Evolutionary conservation across 2,797 vertebrate genomes (phyloP).

Genomic region (Chiropotes sagulatus): DNA sequence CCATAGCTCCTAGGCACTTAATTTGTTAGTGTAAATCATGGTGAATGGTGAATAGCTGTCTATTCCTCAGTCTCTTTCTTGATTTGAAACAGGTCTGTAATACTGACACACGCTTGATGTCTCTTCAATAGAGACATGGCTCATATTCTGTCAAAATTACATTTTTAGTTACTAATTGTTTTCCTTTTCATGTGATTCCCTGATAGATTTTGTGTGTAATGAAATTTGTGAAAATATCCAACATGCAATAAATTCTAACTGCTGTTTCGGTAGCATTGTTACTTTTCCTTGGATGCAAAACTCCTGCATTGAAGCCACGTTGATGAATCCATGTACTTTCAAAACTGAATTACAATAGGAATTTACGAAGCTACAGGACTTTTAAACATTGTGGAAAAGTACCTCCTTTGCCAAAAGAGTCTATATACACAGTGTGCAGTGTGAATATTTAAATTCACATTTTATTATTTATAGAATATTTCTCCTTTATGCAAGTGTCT

Average conservation of each 20-base stretch:
- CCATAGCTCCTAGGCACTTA: slow-evolving; percentile 57
- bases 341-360: not conserved
- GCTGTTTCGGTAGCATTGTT: not conserved
- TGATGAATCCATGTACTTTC: not conserved
- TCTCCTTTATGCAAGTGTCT: not conserved
- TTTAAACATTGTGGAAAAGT: not conserved
- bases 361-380: not conserved
- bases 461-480: not conserved
- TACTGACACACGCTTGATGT: slow-evolving; percentile 10
- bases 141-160: slow-evolving; percentile 55
- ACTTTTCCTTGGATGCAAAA: not conserved
- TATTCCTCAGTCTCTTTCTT: not conserved
- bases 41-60: slow-evolving; percentile 49
- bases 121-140: slow-evolving; percentile 27
- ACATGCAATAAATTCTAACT: not conserved
- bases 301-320: not conserved
- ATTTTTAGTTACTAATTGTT: slow-evolving; percentile 41
- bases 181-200: not conserved
- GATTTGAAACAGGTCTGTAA: not conserved
- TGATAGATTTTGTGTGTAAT: not conserved
- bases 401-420: not conserved
- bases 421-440: not conserved
- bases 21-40: slow-evolving; percentile 70
- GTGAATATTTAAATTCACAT: not conserved
- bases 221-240: not conserved